Evolutionary conservation across 1,140 invertebrate genomes (phyloP).

Genomic region (Atta colombica): DNA sequence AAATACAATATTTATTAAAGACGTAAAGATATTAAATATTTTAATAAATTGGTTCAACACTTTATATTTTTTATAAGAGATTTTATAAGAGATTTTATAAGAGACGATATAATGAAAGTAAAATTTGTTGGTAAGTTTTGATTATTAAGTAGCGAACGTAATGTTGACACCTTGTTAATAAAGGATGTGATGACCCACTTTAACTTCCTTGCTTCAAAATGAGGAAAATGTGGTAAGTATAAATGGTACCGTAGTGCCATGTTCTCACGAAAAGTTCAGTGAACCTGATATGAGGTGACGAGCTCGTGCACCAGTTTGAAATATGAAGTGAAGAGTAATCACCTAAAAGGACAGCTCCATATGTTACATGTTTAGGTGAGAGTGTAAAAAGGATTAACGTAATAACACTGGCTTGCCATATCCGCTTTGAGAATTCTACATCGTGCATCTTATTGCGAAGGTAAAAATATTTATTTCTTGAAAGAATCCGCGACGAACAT

Average conservation of each 20-base stretch:
- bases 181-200: constrained; percentile 46
- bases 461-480: neutral
- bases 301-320: constrained; percentile 49
- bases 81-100: neutral
- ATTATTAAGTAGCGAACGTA: constrained; percentile 18
- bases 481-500: neutral
- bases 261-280: constrained; percentile 42
- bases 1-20: neutral
- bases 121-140: constrained; percentile 24
- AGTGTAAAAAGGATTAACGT: neutral
- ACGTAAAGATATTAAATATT: neutral
- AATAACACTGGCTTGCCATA: neutral
- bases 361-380: constrained; percentile 62
- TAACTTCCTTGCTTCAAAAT: neutral
- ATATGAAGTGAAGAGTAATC: constrained; percentile 68
- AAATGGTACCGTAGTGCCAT: constrained; percentile 9
- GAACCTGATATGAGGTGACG: constrained; percentile 64
- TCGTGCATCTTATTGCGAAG: neutral
- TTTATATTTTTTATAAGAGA: neutral
- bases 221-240: constrained; percentile 36
- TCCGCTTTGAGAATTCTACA: neutral
- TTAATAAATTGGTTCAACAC: neutral
- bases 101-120: neutral
- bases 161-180: constrained; percentile 38
- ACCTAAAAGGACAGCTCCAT: constrained; percentile 50